phyloP scores from a whole-genome alignment of 2,797 vertebrate species.

The Myotis vivesi region DNA sequence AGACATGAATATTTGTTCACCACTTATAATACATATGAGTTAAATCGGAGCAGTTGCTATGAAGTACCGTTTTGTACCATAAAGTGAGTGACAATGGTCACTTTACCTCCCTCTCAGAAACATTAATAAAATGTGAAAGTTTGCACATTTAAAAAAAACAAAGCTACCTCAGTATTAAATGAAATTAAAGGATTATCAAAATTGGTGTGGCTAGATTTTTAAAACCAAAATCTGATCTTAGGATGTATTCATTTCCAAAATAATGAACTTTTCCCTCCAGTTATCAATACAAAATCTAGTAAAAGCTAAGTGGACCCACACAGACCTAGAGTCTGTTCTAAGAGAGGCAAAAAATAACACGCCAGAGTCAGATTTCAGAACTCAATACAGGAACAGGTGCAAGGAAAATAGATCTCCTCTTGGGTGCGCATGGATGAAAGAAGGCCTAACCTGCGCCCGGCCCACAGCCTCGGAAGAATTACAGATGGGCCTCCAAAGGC shows the following conservation, averaged over 20 bases:
- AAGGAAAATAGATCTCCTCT: neutral
- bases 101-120: neutral
- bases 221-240: conserved; percentile 35
- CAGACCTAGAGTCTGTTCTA: neutral
- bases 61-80: neutral
- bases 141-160: conserved; percentile 6
- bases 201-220: neutral
- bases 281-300: neutral
- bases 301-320: neutral
- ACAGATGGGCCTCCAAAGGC: conserved; percentile 30
- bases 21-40: neutral
- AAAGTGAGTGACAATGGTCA: neutral
- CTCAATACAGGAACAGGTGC: neutral
- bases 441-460: neutral
- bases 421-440: neutral
- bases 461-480: neutral
- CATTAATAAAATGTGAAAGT: neutral
- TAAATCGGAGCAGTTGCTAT: conserved; percentile 3
- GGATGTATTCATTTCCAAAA: neutral
- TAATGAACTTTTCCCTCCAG: neutral
- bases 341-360: neutral
- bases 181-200: conserved; percentile 28
- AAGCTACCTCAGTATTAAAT: conserved; percentile 25
- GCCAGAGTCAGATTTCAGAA: neutral
- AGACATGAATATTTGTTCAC: neutral